phyloP scores from a whole-genome alignment of 2,797 vertebrate genomes.

The Chiroxiphia lanceolata region DNA sequence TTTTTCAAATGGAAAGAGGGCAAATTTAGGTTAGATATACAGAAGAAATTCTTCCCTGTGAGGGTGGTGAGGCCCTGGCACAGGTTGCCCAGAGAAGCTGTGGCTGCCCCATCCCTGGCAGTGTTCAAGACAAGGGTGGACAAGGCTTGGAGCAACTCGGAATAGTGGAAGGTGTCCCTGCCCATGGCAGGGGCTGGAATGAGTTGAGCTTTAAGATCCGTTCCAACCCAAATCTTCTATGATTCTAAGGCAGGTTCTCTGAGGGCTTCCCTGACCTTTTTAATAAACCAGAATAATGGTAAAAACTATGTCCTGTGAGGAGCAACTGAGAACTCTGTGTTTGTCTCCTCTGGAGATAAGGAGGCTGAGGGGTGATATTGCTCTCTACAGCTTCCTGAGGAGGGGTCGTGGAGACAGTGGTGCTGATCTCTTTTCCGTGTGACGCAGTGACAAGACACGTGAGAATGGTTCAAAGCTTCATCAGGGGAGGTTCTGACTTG shows the following conservation, averaged over 20 bases:
- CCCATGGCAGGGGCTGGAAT: not conserved
- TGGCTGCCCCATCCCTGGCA: not conserved
- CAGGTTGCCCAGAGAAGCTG: not conserved
- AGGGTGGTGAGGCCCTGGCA: not conserved
- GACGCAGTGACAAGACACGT: not conserved
- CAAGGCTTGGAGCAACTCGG: not conserved
- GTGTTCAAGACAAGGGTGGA: not conserved
- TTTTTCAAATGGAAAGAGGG: not conserved
- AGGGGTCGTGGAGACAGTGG: not conserved
- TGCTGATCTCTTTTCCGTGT: not conserved
- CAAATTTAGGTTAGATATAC: not conserved
- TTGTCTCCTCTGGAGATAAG: not conserved
- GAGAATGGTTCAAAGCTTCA: not conserved
- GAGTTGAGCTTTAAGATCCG: not conserved
- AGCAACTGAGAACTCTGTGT: not conserved
- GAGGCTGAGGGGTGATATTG: not conserved
- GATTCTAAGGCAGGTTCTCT: not conserved
- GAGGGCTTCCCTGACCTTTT: not conserved
- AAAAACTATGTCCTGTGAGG: not conserved
- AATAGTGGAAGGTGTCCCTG: not conserved
- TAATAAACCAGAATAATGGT: not conserved
- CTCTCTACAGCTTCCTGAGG: not conserved
- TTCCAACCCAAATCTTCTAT: not conserved
- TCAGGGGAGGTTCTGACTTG: not conserved
- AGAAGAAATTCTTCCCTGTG: not conserved